Base-by-base conservation (phyloP, 2,797 vertebrate genomes). In the Hyperoplus immaculatus region DNA sequence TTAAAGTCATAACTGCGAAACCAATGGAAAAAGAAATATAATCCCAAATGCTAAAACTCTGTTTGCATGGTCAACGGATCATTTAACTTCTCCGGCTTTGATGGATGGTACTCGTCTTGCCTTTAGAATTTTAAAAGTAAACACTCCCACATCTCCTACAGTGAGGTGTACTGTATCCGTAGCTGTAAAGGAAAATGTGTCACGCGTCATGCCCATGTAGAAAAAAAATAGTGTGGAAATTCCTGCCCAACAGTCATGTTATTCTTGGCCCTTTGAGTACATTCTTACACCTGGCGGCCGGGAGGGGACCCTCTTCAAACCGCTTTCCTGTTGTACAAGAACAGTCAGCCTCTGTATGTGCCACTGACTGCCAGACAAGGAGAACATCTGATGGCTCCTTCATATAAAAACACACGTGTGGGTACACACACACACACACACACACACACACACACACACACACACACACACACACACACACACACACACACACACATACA, bases 271-370 rank as follows among this genome's bases (percentile, higher is more conserved):
- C 60, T 14, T 8, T 36, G 3, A 39, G 49, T 0, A 49, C 86
- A 91, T 93, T 93, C 86, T 90, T 79, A 86, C 87, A 92, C 88
- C 88, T 91, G 89, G 81, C 59, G 29, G 29, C 76, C 1, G 64
- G 29, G 29, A 29, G 29, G 29, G 29, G 79, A 75, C 77, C 58
- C 77, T 79, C 77, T 38, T 80, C 65, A 69, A 80, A 85, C 80
- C 56, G 57, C 86, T 59, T 60, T 75, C 60, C 75, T 78, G 68
- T 69, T 57, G 8, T 2, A 50, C 41, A 9, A 38, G 77, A 90
- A 91, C 85, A 89, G 64, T 63, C 58, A 4, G 57, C 77, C 77
- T 87, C 80, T 92, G 64, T 89, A 39, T 18, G 77, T 69, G 29
- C 29, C 54, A 5, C 59, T 1, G 21, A 56, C 57, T 36, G 83